Evolutionary conservation across 2,797 vertebrate genomes (phyloP), one percentile per base, ranked within the genome.

Genomic region (Ispidina lecontei): DNA sequence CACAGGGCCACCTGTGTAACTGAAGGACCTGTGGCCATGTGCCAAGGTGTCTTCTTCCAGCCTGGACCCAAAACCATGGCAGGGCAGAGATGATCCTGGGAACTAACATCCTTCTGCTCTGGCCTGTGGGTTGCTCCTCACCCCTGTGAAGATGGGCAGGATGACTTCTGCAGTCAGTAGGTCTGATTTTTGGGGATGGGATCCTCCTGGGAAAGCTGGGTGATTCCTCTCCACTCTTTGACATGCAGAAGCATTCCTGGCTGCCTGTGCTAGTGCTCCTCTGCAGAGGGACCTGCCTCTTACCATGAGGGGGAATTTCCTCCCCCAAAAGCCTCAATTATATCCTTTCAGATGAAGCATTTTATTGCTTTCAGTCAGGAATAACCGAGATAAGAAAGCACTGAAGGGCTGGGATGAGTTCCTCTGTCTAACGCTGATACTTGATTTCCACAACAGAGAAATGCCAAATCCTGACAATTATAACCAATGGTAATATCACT

Each of bases 11-110:
- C 91, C 75, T 51, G 52, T 0, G 75, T 81, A 94, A 96, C 26
- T 8, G 2, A 75, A 95, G 87, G 87, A 26, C 31, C 63, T 5
- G 1, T 29, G 78, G 78, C 71, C 60, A 3, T 0, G 0, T 5
- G 62, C 91, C 90, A 78, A 62, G 19, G 70, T 79, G 67, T 82
- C 65, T 41, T 9, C 72, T 94, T 94, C 83, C 93, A 90, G 51
- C 46, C 29, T 2, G 5, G 29, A 59, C 33, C 62, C 22, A 12
- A 20, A 0, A 3, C 43, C 6, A 3, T 68, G 28, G 41, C 6
- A 16, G n/a, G 37, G 80, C 8, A 4, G 79, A 47, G 19, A 56
- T 5, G 0, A 25, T 5, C 12, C 56, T 1, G 1, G 67, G 26
- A 67, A 46, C 0, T 4, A 71, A n/a, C 1, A 3, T 5, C 3